These are phyloP conservation scores for Aphaenogaster ashmeadi DNA, from an alignment of 1,140 invertebrate genomes.

Conservation along the genomic window DNA sequence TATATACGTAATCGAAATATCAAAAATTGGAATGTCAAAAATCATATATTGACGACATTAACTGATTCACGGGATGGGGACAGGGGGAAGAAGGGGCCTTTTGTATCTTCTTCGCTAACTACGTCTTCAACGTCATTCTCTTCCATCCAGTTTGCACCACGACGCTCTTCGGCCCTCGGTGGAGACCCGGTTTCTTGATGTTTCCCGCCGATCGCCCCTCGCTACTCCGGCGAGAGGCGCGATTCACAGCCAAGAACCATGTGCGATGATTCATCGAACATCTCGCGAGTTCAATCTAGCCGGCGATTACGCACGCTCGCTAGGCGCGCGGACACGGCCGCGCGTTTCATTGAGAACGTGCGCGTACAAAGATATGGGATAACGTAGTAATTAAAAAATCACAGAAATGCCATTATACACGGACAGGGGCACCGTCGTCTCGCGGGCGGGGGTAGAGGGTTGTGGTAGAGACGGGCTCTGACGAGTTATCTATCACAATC, in stretches of 20 bases:
- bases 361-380: not conserved
- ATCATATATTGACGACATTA: not conserved
- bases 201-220: constrained; percentile 30
- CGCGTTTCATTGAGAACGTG: constrained; percentile 20
- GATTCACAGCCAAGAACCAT: constrained; percentile 61
- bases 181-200: not conserved
- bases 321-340: not conserved
- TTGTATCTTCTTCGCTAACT: not conserved
- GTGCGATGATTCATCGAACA: constrained; percentile 50
- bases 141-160: not conserved
- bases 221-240: constrained; percentile 8
- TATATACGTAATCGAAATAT: not conserved
- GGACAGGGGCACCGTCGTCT: constrained; percentile 24
- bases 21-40: constrained; percentile 4
- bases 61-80: not conserved
- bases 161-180: constrained; percentile 1
- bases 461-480: constrained; percentile 16
- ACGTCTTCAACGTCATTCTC: not conserved
- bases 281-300: constrained; percentile 54
- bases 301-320: constrained; percentile 29
- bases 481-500: constrained; percentile 55
- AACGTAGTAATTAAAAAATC: constrained; percentile 57
- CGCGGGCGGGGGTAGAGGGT: not conserved
- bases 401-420: constrained; percentile 59
- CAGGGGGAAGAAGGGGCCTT: not conserved